Evolutionary conservation across 2,113 vertebrate species (phyloP).

Genomic region (Sorex fumeus): DNA sequence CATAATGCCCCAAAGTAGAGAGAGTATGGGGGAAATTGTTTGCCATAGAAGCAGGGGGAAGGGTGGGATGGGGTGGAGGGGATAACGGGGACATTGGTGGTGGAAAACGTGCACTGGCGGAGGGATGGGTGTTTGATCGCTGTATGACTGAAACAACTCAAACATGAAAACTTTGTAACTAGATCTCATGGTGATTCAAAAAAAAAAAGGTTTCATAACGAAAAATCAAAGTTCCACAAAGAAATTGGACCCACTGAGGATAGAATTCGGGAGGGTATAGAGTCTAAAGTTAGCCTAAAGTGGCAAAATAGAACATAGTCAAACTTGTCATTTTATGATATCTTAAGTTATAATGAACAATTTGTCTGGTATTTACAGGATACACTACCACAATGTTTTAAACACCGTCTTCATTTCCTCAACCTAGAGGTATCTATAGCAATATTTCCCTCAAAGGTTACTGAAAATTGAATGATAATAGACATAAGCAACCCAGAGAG

Average conservation of each 20-base stretch:
- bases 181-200: no score
- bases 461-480: conserved; percentile 4
- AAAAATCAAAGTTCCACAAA: background rate
- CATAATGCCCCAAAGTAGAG: no score
- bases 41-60: no score
- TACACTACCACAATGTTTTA: background rate
- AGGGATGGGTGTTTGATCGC: no score
- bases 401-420: conserved; percentile 38
- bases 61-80: no score
- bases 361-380: background rate
- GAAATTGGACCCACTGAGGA: background rate
- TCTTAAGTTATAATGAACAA: conserved; percentile 27
- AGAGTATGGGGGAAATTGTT: no score
- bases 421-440: background rate
- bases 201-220: background rate
- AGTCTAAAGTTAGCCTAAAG: background rate
- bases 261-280: background rate
- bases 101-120: no score
- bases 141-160: no score
- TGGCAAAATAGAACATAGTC: conserved; percentile 7
- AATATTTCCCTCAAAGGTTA: background rate
- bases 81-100: no score
- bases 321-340: conserved; percentile 40
- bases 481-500: background rate
- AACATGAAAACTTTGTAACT: no score